Base-by-base conservation (phyloP, 1,140 invertebrate genomes). In the Musca domestica region DNA sequence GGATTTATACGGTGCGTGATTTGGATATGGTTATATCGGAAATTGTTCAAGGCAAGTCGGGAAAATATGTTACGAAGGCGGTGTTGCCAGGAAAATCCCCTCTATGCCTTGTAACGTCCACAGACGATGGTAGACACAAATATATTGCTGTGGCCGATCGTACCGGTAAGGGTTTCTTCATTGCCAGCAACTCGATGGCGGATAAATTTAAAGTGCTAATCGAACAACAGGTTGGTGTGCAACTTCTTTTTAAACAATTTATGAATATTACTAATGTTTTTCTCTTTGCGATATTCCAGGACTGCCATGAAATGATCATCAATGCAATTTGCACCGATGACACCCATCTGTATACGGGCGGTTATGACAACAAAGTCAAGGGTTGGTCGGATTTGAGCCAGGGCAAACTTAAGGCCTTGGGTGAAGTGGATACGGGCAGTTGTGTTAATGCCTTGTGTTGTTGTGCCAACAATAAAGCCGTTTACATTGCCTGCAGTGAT, bases 291-390 rank as follows among this genome's bases (percentile, higher is more conserved):
- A 47, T 12, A 22, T 71, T 70, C 0, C 17, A 81, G 80, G 63
- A 80, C 52, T 78, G 78, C 5, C 80, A 81, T 64, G 74, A 80
- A 22, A 67, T 74, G 74, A 81, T 81, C 51, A 69, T 81, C n/a
- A 80, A 76, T 47, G 70, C 72, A 22, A 71, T 81, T 61, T 78
- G 76, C 52, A 78, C 76, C 0, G 67, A 77, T 30, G 75, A 80
- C 0, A 20, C 70, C 1, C 34, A 65, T 25, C n/a, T 81, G 15
- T 80, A 75, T 64, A 74, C 75, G 6, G 79, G 76, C 5, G 80
- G 80, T 51, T 81, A 79, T 49, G 80, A 81, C 67, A 80, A 74
- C 34, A 77, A 73, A 46, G 76, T 81, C 6, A 81, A 81, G 69
- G 73, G 71, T 2, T 81, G 79, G 79, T 75, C 70, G 12, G 69